These are phyloP conservation scores for Pantelozetes paolii DNA, from an alignment of 2,888 invertebrate genomes.

Conservation along the genomic window DNA sequence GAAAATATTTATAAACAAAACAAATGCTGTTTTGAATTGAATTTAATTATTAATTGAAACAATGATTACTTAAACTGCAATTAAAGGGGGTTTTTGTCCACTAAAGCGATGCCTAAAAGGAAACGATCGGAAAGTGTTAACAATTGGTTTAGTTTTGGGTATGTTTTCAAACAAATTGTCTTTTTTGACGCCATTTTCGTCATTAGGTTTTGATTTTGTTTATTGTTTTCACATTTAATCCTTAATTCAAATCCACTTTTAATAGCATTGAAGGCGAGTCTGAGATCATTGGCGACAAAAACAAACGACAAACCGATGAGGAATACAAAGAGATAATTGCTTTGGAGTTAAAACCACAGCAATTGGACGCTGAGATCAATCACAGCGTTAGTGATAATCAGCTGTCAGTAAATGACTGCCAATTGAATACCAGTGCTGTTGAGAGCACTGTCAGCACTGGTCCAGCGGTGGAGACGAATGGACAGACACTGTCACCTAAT, in stretches of 20 bases:
- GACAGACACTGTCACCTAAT: background rate
- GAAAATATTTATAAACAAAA: too few relatives aligned
- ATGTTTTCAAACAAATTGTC: background rate
- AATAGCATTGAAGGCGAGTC: background rate
- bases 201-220: background rate
- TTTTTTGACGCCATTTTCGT: slow-evolving; percentile 8
- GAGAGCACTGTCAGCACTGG: background rate
- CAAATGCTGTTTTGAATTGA: too few relatives aligned
- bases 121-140: slow-evolving; percentile 5
- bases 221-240: background rate
- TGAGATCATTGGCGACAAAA: background rate
- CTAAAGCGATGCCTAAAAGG: slow-evolving; percentile 10
- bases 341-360: background rate
- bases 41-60: background rate
- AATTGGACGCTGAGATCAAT: too few relatives aligned
- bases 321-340: background rate
- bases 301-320: background rate
- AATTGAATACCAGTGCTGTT: background rate
- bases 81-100: background rate
- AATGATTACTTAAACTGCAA: background rate
- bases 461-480: background rate
- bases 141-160: slow-evolving; percentile 5
- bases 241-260: too few relatives aligned
- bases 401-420: background rate
- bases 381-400: background rate